Conservation (phyloP, 2,888 invertebrate species). For the Acholoe squamosa region DNA sequence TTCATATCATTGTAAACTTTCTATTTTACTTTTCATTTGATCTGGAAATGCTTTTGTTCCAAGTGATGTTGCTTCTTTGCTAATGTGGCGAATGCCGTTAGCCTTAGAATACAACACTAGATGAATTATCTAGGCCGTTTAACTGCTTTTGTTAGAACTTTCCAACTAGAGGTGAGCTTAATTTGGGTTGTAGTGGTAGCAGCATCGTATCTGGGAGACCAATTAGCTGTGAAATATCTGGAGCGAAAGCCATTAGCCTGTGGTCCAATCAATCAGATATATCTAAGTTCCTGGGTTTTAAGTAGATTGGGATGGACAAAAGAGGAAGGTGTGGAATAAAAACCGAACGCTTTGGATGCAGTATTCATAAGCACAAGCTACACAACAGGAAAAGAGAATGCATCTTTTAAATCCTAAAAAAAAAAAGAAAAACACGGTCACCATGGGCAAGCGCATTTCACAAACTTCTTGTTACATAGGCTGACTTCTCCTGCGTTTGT, state of each 20-base stretch:
- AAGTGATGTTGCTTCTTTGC: conserved; percentile 48
- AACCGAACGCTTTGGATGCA: neutral
- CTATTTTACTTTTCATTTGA: conserved; percentile 20
- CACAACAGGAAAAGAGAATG: neutral
- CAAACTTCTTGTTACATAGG: conserved; percentile 5
- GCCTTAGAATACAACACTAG: conserved; percentile 13
- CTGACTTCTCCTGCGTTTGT: conserved; percentile 17
- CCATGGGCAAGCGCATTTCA: conserved; percentile 18
- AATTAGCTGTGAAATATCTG: neutral
- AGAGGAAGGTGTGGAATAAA: neutral
- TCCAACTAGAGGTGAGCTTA: conserved; percentile 11
- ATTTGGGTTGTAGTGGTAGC: neutral
- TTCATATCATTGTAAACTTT: conserved; percentile 24
- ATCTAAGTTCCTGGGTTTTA: neutral
- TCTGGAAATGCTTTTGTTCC: conserved; percentile 36
- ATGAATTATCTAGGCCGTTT: neutral
- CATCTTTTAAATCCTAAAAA: conserved; percentile 14
- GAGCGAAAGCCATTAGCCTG: neutral
- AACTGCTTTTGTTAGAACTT: conserved; percentile 3
- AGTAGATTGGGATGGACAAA: neutral
- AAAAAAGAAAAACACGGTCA: neutral
- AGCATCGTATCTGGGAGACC: neutral
- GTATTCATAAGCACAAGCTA: neutral
- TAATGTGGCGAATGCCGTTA: conserved; percentile 50
- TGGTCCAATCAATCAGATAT: neutral